phyloP scores from a whole-genome alignment of 2,888 invertebrate species.

The Tiliacea citrago region DNA sequence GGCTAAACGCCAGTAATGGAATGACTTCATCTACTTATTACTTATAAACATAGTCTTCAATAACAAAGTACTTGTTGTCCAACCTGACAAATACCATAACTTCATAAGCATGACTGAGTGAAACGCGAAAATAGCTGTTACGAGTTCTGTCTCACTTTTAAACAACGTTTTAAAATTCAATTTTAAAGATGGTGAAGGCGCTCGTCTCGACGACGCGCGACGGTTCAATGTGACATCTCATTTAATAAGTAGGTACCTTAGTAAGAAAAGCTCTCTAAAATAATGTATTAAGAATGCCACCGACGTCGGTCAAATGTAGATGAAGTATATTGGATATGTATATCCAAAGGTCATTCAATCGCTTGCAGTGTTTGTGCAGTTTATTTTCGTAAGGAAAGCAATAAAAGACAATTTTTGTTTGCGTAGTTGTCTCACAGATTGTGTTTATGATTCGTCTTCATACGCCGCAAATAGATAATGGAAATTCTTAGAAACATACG shows the following conservation, averaged over 20 bases:
- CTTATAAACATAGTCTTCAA: slow-evolving; percentile 35
- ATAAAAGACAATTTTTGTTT: slow-evolving; percentile 56
- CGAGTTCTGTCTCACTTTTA: slow-evolving; percentile 26
- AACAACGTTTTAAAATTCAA: slow-evolving; percentile 37
- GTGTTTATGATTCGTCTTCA: slow-evolving; percentile 51
- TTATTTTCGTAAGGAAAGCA: slow-evolving; percentile 54
- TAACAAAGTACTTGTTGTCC: slow-evolving; percentile 34
- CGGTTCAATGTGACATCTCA: slow-evolving; percentile 22
- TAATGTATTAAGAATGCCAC: slow-evolving; percentile 24
- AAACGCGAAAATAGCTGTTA: slow-evolving; percentile 38
- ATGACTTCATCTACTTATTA: slow-evolving; percentile 25
- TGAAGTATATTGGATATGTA: slow-evolving; percentile 33
- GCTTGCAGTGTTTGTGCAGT: slow-evolving; percentile 35
- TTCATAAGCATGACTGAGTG: slow-evolving; percentile 39
- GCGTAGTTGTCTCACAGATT: slow-evolving; percentile 43
- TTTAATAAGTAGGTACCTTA: slow-evolving; percentile 19
- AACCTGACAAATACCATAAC: slow-evolving; percentile 32
- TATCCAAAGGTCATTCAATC: slow-evolving; percentile 46
- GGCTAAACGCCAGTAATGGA: slow-evolving; percentile 16
- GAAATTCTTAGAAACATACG: slow-evolving; percentile 31
- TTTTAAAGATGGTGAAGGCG: slow-evolving; percentile 4
- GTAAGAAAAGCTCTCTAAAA: slow-evolving; percentile 29
- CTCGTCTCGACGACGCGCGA: background rate
- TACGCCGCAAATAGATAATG: slow-evolving; percentile 45
- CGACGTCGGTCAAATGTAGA: slow-evolving; percentile 27